Evolutionary conservation across 2,888 invertebrate genomes (phyloP), one percentile per base, ranked within the genome.

Genomic region (Dilophus febrilis): DNA sequence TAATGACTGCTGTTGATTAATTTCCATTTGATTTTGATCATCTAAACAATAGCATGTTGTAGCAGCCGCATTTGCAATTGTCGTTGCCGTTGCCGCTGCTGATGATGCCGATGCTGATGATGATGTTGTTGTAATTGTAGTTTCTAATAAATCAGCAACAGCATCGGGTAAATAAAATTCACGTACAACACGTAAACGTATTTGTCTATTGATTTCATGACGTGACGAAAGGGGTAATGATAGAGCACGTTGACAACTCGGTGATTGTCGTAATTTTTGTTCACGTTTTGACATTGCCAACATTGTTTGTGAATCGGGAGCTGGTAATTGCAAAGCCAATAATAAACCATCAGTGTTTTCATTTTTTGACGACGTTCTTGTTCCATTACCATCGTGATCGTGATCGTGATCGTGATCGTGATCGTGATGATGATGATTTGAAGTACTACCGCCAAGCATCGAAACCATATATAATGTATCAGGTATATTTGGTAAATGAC

Each of bases 91-190:
- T 12, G 16, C 13, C 14, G 19, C 31, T 17, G 49, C 47, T 37
- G 56, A 51, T 26, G 56, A 50, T 28, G 66, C 64, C 13, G 67
- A 64, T 19, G 67, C 66, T 19, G 65, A 60, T 45, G 66, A 65
- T 35, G 59, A 54, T 45, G 57, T 56, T 45, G 58, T 51, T 42
- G 55, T 53, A 35, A 55, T 59, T 30, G 65, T 58, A 48, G 61
- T 69, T 49, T 79, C 79, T 39, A 86, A 64, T 50, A 85, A 70
- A 58, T 84, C 81, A 6, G 84, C 80, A 12, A 85, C 81, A 11
- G 78, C 72, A 61, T 95, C 94, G 0, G 94, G 94, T 44, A 92
- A 71, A 53, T 91, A 90, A 64, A 88, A 85, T 65, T 95, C 94
- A 35, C 94, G 74, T 12, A 94, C 91, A 2, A 91, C 90, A 7